A percentile compares a stretch with the other conserved stretches of the same genome.
Evolutionary conservation across 1,140 invertebrate genomes (phyloP).

Genomic region (Dysdera silvatica): DNA sequence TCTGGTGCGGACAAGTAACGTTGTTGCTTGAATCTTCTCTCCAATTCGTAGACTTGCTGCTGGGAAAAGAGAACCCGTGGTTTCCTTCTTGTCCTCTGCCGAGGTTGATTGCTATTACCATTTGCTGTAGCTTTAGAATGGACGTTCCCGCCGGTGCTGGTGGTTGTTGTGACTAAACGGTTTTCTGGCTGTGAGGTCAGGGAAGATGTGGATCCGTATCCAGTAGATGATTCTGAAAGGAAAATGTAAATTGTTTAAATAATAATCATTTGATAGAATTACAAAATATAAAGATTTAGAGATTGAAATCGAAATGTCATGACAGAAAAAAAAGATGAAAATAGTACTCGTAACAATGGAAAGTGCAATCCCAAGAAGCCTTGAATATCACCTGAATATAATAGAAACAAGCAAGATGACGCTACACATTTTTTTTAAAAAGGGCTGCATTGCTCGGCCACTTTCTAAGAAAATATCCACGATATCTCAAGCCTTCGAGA

Average conservation of each 20-base stretch:
- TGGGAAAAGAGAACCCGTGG: conserved; percentile 87
- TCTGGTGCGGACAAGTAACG: conserved; percentile 61
- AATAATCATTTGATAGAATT: not conserved
- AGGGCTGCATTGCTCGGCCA: too few relatives aligned
- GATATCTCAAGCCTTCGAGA: too few relatives aligned
- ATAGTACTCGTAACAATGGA: too few relatives aligned
- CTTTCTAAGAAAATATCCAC: too few relatives aligned
- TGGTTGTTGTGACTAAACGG: not conserved
- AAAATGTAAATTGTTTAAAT: not conserved
- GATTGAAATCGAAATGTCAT: too few relatives aligned
- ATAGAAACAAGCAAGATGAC: too few relatives aligned
- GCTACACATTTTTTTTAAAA: too few relatives aligned
- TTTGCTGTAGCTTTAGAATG: not conserved
- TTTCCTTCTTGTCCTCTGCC: conserved; percentile 64
- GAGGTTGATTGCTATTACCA: not conserved
- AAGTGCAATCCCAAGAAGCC: too few relatives aligned
- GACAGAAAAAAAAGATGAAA: too few relatives aligned
- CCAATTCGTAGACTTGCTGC: conserved; percentile 91
- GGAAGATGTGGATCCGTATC: not conserved
- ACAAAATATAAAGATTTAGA: too few relatives aligned
- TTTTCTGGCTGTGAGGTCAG: not conserved
- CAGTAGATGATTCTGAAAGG: not conserved
- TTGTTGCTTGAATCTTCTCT: conserved; percentile 80
- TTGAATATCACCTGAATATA: too few relatives aligned
- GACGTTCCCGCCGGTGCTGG: not conserved